Evolutionary conservation across 2,113 vertebrate genomes (phyloP), one percentile per base, ranked within the genome.

Genomic region (Pogonocichla stellata): DNA sequence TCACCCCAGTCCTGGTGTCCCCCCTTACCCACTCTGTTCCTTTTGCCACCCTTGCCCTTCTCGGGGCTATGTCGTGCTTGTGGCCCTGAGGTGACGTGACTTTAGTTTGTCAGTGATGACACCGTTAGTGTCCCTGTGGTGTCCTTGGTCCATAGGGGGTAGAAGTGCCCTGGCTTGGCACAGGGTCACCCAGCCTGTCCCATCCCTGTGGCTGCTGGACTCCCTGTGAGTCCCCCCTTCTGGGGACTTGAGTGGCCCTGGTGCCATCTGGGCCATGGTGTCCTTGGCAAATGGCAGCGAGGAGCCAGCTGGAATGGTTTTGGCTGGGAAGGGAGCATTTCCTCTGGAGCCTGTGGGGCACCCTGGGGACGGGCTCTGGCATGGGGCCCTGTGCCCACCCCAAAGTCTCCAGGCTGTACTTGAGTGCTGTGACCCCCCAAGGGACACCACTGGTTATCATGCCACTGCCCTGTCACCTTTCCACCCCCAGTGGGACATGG

Each of bases 171-270:
- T 5, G 2, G 26, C 23, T 8, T 65, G 77, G 45, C 58, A 60
- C n/a, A 12, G 64, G 33, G 36, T n/a, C 40, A 48, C 45, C 26
- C 54, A 6, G 22, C n/a, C 50, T 64, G 53, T 51, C 58, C 36
- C 2, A 2, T 31, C 33, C 29, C 19, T 43, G 15, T 6, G 17
- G 50, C 33, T 53, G 40, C 71, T 3, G 15, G 10, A 12, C 43
- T n/a, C 43, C n/a, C 43, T 67, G 15, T 0, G 0, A 61, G 24
- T 66, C 14, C 17, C 51, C 56, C 10, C 5, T 14, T 31, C 15
- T 0, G 0, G 45, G 19, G 24, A 9, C 29, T 40, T 10, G 0
- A 2, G 54, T 67, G 65, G 23, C 50, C 0, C 0, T 0, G 1
- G n/a, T 51, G 65, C 42, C 4, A 2, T 47, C 10, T 0, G 0